These are phyloP conservation scores for Symphodus melops DNA, from an alignment of 2,113 vertebrate species.

Conservation along the genomic window DNA sequence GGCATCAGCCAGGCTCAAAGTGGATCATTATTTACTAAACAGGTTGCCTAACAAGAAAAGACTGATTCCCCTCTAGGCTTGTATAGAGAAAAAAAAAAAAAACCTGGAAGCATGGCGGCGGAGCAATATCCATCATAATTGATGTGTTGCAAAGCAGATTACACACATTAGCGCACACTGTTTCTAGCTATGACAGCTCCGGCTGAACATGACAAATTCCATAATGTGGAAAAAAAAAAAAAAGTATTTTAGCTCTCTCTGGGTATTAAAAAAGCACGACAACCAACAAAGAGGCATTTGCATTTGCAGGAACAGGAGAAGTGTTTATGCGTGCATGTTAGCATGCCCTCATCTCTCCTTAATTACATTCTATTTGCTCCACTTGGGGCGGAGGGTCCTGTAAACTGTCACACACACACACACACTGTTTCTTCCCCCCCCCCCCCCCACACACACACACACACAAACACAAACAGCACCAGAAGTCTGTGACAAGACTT, in stretches of 20 bases:
- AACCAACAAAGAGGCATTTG: conserved; percentile 75
- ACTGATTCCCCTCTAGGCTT: conserved; percentile 84
- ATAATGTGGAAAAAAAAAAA: conserved; percentile 72
- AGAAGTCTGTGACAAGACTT: conserved; percentile 72
- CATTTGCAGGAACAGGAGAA: conserved; percentile 51
- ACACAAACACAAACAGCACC: too few species aligned
- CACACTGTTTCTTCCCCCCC: too few species aligned
- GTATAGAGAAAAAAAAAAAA: conserved; percentile 53
- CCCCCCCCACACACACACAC: conserved; percentile 18
- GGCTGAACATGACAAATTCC: conserved; percentile 88
- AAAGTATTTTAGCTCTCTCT: conserved; percentile 69
- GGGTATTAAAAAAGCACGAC: conserved; percentile 75
- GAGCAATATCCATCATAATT: conserved; percentile 88
- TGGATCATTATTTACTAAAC: conserved; percentile 87
- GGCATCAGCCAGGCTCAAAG: conserved; percentile 76
- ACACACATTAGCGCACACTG: conserved; percentile 88
- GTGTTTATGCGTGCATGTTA: conserved; percentile 37
- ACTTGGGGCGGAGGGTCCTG: conserved; percentile 76
- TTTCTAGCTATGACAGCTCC: conserved; percentile 85
- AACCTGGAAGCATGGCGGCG: conserved; percentile 74
- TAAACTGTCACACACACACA: conserved; percentile 85
- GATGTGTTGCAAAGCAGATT: conserved; percentile 90
- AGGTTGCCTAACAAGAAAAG: conserved; percentile 85
- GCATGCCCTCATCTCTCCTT: conserved; percentile 51
- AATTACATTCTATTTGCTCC: conserved; percentile 77